Percentiles rank a stretch among this genome's conserved stretches.
Conservation (phyloP, 2,888 invertebrate genomes). For the Sphaeridia pumilis region DNA sequence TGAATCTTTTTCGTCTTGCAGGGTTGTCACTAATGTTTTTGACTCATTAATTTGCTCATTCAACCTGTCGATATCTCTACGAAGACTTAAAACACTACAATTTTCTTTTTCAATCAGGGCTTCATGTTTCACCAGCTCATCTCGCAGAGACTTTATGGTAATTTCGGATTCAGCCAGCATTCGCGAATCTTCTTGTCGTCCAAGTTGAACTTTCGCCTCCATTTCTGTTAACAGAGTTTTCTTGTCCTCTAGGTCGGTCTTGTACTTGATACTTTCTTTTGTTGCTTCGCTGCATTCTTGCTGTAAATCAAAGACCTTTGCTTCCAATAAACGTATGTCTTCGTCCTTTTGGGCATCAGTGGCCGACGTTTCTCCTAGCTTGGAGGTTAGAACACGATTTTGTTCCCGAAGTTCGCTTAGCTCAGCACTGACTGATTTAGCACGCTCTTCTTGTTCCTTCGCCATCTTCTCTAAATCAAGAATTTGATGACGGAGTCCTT, state of each 20-base stretch:
- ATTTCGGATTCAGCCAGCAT: neutral
- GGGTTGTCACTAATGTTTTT: neutral
- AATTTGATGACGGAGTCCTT: too few relatives aligned
- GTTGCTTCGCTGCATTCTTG: neutral
- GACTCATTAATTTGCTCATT: slow-evolving; percentile 5
- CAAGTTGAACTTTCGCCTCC: neutral
- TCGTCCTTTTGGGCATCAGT: neutral
- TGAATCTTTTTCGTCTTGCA: slow-evolving; percentile 8
- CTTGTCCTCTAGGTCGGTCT: neutral
- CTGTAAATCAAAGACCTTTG: neutral
- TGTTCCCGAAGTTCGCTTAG: too few relatives aligned
- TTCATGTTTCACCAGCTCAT: neutral
- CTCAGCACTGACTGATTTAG: too few relatives aligned
- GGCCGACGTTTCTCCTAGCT: too few relatives aligned
- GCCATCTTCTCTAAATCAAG: too few relatives aligned
- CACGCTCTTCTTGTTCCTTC: too few relatives aligned
- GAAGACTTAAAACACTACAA: neutral
- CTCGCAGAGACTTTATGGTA: neutral
- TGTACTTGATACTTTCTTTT: too few relatives aligned
- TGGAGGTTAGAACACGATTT: too few relatives aligned
- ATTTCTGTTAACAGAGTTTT: neutral
- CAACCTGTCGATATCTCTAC: slow-evolving; percentile 2
- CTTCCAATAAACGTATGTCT: neutral
- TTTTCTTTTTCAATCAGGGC: neutral
- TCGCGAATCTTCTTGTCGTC: neutral